phyloP scores from a whole-genome alignment of 2,113 vertebrate genomes.

The Anser brachyrhynchus region DNA sequence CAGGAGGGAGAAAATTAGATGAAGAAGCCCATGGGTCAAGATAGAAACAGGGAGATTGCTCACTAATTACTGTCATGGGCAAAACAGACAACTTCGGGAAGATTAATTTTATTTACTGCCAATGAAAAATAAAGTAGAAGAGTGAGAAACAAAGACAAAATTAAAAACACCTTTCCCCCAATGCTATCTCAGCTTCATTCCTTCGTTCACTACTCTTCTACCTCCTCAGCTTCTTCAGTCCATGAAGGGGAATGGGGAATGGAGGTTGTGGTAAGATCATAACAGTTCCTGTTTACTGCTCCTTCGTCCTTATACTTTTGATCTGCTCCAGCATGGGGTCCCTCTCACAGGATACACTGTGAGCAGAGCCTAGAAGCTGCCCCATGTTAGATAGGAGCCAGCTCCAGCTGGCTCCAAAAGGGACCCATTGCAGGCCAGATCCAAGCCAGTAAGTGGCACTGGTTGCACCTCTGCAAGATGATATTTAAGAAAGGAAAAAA shows the following conservation, averaged over 20 bases:
- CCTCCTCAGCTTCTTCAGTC: not conserved
- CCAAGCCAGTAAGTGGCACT: too few species aligned
- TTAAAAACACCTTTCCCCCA: not conserved
- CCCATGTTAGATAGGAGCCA: too few species aligned
- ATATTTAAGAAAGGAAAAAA: too few species aligned
- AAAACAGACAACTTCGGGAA: not conserved
- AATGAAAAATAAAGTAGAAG: not conserved
- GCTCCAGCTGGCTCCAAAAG: too few species aligned
- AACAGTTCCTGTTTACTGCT: not conserved
- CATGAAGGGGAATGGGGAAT: not conserved
- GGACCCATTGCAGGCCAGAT: too few species aligned
- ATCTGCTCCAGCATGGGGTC: not conserved
- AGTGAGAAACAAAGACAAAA: not conserved
- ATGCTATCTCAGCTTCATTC: not conserved
- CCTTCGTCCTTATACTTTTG: not conserved
- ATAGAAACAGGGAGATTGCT: not conserved
- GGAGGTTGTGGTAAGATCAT: not conserved
- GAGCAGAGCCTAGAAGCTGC: too few species aligned
- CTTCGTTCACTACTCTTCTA: not conserved
- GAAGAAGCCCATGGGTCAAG: not conserved
- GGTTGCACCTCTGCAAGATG: too few species aligned
- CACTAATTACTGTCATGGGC: not conserved
- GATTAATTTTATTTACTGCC: not conserved
- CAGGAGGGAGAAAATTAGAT: not conserved
- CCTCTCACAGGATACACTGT: not conserved